A percentile compares a stretch with the other conserved stretches of the same genome.
These are phyloP conservation scores for Synanthedon myopaeformis DNA, from an alignment of 2,888 invertebrate species.

Conservation along the genomic window DNA sequence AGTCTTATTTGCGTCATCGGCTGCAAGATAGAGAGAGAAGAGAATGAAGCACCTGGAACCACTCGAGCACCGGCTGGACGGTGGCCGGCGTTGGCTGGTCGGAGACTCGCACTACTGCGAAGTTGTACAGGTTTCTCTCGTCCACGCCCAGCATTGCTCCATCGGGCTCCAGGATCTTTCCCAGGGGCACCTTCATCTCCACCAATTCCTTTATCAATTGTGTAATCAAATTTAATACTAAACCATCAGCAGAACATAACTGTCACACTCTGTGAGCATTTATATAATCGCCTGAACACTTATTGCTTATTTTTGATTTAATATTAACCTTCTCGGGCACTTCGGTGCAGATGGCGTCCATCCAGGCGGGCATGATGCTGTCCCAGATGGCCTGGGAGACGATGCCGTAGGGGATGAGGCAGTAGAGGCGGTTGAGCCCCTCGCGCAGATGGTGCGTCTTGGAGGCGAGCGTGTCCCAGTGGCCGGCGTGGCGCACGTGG, in stretches of 20 bases:
- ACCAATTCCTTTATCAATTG: constrained; percentile 31
- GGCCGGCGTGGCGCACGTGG: constrained; percentile 94
- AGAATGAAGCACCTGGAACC: constrained; percentile 76
- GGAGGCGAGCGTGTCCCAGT: constrained; percentile 92
- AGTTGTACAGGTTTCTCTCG: constrained; percentile 94
- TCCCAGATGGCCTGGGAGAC: constrained; percentile 98
- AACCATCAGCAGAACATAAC: neutral
- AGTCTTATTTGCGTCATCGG: too few species aligned
- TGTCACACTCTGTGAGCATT: too few species aligned
- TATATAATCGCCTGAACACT: too few species aligned
- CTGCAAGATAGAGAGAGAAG: too few species aligned
- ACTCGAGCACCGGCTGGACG: constrained; percentile 88
- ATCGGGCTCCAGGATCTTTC: constrained; percentile 96
- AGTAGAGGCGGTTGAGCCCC: constrained; percentile 90
- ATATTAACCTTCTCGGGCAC: constrained; percentile 82
- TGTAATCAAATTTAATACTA: neutral
- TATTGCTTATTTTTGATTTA: too few species aligned
- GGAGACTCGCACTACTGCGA: constrained; percentile 87
- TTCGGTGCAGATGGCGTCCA: constrained; percentile 95
- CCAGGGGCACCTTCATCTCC: constrained; percentile 60
- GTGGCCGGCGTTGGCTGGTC: constrained; percentile 80
- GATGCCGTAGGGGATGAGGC: constrained; percentile 97
- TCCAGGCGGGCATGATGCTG: constrained; percentile 98
- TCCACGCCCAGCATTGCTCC: constrained; percentile 95
- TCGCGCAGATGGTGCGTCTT: constrained; percentile 93